Percentiles rank a stretch among this genome's conserved stretches.
Evolutionary conservation across 2,797 vertebrate species (phyloP).

Genomic region (Phoeniculus purpureus): DNA sequence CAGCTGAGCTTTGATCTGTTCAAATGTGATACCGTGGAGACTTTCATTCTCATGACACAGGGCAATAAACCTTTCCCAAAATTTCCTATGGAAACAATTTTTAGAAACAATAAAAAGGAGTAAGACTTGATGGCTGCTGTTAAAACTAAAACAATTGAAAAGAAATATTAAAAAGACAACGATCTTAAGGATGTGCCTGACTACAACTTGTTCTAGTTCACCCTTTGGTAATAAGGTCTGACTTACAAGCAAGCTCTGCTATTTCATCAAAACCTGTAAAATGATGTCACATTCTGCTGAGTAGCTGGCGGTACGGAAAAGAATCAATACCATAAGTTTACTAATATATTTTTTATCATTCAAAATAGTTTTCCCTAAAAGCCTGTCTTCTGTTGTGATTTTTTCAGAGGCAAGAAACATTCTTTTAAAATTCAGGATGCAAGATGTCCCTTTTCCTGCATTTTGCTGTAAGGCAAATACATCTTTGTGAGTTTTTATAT

Average conservation of each 20-base stretch:
- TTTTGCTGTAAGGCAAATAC: not conserved
- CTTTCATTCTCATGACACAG: slow-evolving; percentile 97
- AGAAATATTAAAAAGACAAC: not conserved
- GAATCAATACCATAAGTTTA: not conserved
- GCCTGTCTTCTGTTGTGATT: not conserved
- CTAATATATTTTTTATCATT: not conserved
- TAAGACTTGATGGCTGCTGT: not conserved
- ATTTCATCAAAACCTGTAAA: not conserved
- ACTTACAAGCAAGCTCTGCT: not conserved
- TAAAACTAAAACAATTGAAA: not conserved
- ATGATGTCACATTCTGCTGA: not conserved
- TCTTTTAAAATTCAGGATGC: not conserved
- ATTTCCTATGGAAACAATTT: slow-evolving; percentile 86
- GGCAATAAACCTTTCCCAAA: slow-evolving; percentile 98
- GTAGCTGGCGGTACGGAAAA: not conserved
- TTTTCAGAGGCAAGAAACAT: not conserved
- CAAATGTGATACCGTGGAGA: slow-evolving; percentile 97
- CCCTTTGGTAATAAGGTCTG: not conserved
- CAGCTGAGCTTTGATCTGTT: slow-evolving; percentile 97
- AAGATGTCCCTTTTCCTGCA: not conserved
- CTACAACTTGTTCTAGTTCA: not conserved
- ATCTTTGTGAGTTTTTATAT: slow-evolving; percentile 1
- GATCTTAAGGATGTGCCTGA: not conserved
- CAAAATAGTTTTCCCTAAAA: not conserved
- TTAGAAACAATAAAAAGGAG: slow-evolving; percentile 20